Evolutionary conservation across 2,888 invertebrate genomes (phyloP).

Genomic region (Spisula solida): DNA sequence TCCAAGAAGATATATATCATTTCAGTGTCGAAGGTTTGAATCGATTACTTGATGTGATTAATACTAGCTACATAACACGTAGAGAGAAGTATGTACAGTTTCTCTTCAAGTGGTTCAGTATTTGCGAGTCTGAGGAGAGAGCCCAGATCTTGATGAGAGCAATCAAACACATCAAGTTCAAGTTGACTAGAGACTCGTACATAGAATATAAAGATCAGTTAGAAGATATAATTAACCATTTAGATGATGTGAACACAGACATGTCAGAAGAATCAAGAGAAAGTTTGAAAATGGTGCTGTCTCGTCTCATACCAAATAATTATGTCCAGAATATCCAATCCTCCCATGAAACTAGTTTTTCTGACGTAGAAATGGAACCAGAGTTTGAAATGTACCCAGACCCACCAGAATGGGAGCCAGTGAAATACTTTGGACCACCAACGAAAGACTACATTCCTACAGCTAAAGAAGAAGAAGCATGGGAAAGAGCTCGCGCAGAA

Average conservation of each 20-base stretch:
- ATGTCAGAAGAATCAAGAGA: slow-evolving; percentile 31
- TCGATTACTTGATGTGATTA: slow-evolving; percentile 13
- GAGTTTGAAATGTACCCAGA: not conserved
- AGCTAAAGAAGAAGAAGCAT: slow-evolving; percentile 30
- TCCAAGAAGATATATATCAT: slow-evolving; percentile 43
- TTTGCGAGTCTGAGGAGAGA: slow-evolving; percentile 46
- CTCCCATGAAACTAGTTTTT: slow-evolving; percentile 21
- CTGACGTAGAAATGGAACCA: slow-evolving; percentile 48
- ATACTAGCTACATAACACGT: slow-evolving; percentile 31
- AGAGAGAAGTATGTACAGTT: slow-evolving; percentile 42
- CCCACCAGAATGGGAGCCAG: not conserved
- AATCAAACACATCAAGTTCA: slow-evolving; percentile 29
- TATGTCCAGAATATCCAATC: not conserved
- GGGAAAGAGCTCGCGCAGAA: slow-evolving; percentile 28
- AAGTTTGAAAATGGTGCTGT: not conserved
- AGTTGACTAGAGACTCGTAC: slow-evolving; percentile 15
- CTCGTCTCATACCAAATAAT: slow-evolving; percentile 27
- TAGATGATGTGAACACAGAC: slow-evolving; percentile 47
- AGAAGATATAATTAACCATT: slow-evolving; percentile 34
- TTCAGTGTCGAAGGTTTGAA: slow-evolving; percentile 34
- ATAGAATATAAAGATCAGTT: slow-evolving; percentile 32
- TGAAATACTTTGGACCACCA: slow-evolving; percentile 31
- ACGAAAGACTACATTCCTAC: slow-evolving; percentile 26
- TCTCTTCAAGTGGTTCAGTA: slow-evolving; percentile 51
- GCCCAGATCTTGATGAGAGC: slow-evolving; percentile 38